These are phyloP conservation scores for Halichoeres trimaculatus DNA, from an alignment of 2,113 vertebrate genomes.

Conservation along the genomic window DNA sequence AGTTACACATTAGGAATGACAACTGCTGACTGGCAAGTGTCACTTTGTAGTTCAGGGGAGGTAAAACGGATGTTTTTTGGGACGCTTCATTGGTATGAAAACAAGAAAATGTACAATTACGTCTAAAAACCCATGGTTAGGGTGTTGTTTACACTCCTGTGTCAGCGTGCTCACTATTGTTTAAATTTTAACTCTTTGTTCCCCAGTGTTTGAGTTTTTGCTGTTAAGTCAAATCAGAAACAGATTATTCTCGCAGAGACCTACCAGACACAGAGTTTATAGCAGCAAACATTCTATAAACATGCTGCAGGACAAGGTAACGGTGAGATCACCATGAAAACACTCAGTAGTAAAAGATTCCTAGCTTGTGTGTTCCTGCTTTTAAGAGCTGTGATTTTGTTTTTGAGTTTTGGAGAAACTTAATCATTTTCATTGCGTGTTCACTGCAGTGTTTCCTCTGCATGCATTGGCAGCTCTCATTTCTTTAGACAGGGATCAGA, in stretches of 20 bases:
- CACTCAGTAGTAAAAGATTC: no score
- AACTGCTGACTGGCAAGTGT: conserved; percentile 39
- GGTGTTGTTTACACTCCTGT: background rate
- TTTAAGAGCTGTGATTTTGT: no score
- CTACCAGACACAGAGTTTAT: background rate
- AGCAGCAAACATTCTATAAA: background rate
- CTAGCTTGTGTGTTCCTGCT: no score
- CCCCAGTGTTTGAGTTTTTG: conserved; percentile 14
- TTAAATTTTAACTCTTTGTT: background rate
- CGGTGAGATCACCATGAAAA: background rate
- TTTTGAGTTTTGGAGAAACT: no score
- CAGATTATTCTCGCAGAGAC: background rate
- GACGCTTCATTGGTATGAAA: background rate
- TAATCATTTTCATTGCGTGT: no score
- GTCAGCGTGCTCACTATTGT: background rate
- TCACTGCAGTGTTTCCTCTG: background rate
- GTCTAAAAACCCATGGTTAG: background rate
- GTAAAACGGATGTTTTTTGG: conserved; percentile 15
- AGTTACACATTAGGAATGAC: conserved; percentile 33
- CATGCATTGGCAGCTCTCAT: background rate
- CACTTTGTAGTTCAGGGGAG: conserved; percentile 2
- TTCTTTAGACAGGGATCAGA: background rate
- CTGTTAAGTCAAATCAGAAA: background rate
- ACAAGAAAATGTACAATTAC: background rate
- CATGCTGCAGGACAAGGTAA: background rate